A percentile compares a stretch with the other conserved stretches of the same genome.
These are phyloP conservation scores for Plumapathes pennacea DNA, from an alignment of 92 coral and sea anemone species.

Conservation along the genomic window DNA sequence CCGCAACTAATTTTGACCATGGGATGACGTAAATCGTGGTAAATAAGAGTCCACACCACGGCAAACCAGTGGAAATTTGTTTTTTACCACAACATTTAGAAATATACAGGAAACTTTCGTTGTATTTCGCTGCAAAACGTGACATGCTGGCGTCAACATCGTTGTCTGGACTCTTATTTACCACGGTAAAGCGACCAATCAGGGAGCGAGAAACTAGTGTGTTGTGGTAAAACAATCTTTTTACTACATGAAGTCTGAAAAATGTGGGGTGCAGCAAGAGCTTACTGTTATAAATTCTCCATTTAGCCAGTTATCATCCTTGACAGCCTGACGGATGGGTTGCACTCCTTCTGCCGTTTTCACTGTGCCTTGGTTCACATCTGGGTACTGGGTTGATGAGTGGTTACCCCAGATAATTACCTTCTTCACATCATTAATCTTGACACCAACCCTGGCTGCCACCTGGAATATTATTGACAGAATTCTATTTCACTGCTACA, in stretches of 20 bases:
- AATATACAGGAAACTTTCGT: too few species aligned
- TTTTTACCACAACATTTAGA: too few species aligned
- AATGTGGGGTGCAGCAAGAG: neutral
- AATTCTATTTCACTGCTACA: too few species aligned
- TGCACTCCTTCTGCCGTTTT: constrained; percentile 18
- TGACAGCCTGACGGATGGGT: constrained; percentile 73
- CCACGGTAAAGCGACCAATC: too few species aligned
- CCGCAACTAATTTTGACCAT: too few species aligned
- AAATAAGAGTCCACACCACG: too few species aligned
- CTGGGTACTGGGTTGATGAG: constrained; percentile 98
- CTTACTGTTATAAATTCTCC: constrained; percentile 91
- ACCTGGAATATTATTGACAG: constrained; percentile 38
- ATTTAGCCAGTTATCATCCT: constrained; percentile 84
- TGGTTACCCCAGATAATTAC: constrained; percentile 97
- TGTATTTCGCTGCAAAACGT: too few species aligned
- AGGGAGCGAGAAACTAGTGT: too few species aligned
- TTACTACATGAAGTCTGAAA: neutral
- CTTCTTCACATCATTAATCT: constrained; percentile 69
- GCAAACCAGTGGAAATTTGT: too few species aligned
- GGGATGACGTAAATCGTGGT: too few species aligned
- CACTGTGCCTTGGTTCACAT: constrained; percentile 88
- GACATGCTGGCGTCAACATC: too few species aligned
- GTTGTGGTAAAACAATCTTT: neutral
- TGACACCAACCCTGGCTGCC: constrained; percentile 61
- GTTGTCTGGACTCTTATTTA: too few species aligned